Conservation (phyloP, 2,888 invertebrate genomes). For the Agrotis puta region DNA sequence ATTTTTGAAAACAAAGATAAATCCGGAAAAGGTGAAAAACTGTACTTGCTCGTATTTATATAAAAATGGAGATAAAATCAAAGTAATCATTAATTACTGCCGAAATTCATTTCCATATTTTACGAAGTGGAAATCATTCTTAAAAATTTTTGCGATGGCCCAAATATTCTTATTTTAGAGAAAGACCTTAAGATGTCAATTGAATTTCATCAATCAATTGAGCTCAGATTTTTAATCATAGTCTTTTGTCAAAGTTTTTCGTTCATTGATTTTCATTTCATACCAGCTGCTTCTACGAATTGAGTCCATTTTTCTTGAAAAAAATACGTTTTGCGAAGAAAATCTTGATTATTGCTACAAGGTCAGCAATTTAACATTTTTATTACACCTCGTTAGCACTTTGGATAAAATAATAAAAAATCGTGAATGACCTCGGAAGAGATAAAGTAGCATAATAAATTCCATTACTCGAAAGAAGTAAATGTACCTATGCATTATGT, state of each 20-base stretch:
- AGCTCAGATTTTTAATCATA: constrained; percentile 62
- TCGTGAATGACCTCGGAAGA: constrained; percentile 15
- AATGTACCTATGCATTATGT: no score
- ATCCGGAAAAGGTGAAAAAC: neutral
- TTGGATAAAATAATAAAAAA: constrained; percentile 30
- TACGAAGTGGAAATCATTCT: constrained; percentile 30
- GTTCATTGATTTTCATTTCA: constrained; percentile 57
- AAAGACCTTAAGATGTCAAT: constrained; percentile 59
- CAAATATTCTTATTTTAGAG: constrained; percentile 56
- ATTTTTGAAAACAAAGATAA: no score
- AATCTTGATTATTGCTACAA: constrained; percentile 41
- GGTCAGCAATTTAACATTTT: constrained; percentile 47
- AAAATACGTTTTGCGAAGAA: constrained; percentile 43
- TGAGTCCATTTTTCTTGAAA: constrained; percentile 44
- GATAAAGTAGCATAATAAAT: constrained; percentile 30
- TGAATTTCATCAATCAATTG: constrained; percentile 66
- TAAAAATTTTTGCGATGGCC: constrained; percentile 46
- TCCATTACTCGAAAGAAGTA: neutral
- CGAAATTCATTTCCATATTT: constrained; percentile 42
- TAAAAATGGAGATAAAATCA: constrained; percentile 18
- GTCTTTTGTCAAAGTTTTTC: constrained; percentile 61
- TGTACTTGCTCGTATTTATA: neutral
- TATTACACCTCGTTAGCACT: constrained; percentile 30
- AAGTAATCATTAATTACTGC: constrained; percentile 33
- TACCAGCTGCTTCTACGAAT: constrained; percentile 51